Conservation (phyloP, 2,888 invertebrate genomes). For the Leptinotarsa rubiginosa region DNA sequence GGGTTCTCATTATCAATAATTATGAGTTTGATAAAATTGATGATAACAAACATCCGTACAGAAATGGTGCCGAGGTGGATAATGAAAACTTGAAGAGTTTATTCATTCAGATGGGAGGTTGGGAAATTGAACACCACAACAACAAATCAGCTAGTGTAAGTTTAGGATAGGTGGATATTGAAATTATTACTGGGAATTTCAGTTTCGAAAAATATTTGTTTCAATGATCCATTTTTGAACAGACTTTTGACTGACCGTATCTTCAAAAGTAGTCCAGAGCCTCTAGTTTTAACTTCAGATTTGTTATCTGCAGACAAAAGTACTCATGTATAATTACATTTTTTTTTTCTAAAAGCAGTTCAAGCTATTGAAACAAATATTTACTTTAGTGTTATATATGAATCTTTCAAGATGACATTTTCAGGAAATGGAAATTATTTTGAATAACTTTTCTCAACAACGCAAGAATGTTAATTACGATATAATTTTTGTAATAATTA, state of each 20-base stretch:
- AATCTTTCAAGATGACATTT: background rate
- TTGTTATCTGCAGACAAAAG: too few species aligned
- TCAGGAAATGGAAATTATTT: slow-evolving; percentile 65
- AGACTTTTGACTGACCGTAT: too few species aligned
- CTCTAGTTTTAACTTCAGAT: too few species aligned
- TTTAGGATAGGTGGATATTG: background rate
- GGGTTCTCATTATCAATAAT: slow-evolving; percentile 74
- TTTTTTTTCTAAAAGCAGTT: background rate
- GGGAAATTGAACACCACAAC: slow-evolving; percentile 44
- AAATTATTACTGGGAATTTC: too few species aligned
- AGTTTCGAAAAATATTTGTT: too few species aligned
- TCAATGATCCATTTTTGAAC: too few species aligned
- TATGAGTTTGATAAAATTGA: slow-evolving; percentile 66
- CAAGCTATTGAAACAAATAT: too few species aligned
- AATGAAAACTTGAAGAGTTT: slow-evolving; percentile 70
- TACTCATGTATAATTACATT: background rate
- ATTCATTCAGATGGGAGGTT: slow-evolving; percentile 70
- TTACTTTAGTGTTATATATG: background rate
- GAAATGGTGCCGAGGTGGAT: slow-evolving; percentile 73
- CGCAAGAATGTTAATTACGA: slow-evolving; percentile 67
- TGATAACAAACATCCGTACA: slow-evolving; percentile 48
- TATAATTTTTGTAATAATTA: slow-evolving; percentile 74
- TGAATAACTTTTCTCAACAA: slow-evolving; percentile 65
- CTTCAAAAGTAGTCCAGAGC: too few species aligned
- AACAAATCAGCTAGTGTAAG: slow-evolving; percentile 45